Conservation (phyloP, 2,797 vertebrate species). For the Platalea minor region DNA sequence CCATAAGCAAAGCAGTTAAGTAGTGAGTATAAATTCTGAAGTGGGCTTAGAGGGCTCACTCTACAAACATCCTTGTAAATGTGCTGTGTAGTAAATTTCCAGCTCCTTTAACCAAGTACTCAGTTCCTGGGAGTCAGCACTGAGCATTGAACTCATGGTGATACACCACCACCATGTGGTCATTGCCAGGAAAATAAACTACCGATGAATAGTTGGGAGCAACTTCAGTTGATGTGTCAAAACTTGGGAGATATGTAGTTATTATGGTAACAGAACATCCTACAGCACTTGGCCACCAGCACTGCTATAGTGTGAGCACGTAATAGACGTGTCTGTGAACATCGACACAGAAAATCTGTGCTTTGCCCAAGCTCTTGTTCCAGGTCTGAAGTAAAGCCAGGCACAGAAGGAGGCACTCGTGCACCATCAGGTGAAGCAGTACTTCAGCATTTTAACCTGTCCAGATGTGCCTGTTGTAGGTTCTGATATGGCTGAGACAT, state of each 20-base stretch:
- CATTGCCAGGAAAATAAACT: background rate
- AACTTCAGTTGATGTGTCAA: background rate
- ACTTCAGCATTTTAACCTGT: background rate
- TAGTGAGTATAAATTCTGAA: background rate
- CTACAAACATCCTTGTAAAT: background rate
- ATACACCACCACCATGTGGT: slow-evolving; percentile 60
- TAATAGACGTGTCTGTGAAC: background rate
- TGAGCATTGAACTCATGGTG: background rate
- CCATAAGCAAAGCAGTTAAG: background rate
- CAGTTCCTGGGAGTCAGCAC: background rate
- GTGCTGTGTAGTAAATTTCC: background rate
- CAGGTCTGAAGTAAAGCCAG: background rate
- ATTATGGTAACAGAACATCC: background rate
- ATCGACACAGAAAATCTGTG: background rate
- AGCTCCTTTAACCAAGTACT: background rate
- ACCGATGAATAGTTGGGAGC: background rate
- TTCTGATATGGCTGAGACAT: background rate
- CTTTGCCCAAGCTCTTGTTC: background rate
- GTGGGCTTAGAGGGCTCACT: background rate
- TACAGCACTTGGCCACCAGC: background rate
- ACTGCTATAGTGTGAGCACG: fast-evolving
- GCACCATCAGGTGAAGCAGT: background rate
- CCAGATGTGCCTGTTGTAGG: background rate
- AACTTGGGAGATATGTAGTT: background rate
- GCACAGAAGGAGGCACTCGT: background rate